Percentiles rank a stretch among this genome's conserved stretches.
These are phyloP conservation scores for Holocentrus rufus DNA, from an alignment of 2,797 vertebrate genomes.

Conservation along the genomic window DNA sequence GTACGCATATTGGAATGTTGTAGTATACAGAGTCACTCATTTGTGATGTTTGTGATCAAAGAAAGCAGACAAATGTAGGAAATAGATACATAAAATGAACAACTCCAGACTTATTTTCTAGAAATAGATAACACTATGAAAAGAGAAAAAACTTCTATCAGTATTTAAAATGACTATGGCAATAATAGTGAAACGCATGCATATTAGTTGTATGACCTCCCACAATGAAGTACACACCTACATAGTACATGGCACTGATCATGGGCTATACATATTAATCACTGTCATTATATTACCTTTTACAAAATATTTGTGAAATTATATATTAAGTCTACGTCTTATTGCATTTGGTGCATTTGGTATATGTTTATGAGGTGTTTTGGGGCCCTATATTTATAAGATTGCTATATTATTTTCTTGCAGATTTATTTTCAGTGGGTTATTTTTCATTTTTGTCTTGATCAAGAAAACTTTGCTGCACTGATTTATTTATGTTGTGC, in stretches of 20 bases:
- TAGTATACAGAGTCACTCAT: constrained; percentile 73
- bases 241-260: constrained; percentile 54
- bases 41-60: constrained; percentile 74
- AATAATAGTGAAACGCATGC: constrained; percentile 85
- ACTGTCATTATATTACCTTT: constrained; percentile 54
- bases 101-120: constrained; percentile 77
- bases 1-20: constrained; percentile 72
- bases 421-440: constrained; percentile 65
- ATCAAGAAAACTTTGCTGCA: constrained; percentile 32
- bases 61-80: constrained; percentile 59
- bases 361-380: constrained; percentile 69
- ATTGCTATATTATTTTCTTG: constrained; percentile 67
- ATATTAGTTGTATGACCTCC: constrained; percentile 74
- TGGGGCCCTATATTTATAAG: constrained; percentile 71
- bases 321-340: constrained; percentile 67
- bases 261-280: constrained; percentile 55
- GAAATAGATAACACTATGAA: constrained; percentile 74
- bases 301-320: constrained; percentile 69
- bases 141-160: constrained; percentile 58
- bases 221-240: constrained; percentile 61
- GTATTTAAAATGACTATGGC: constrained; percentile 77
- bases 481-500: constrained; percentile 60
- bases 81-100: constrained; percentile 62
- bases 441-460: constrained; percentile 33
- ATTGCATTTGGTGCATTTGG: constrained; percentile 72